Evolutionary conservation across 2,888 invertebrate genomes (phyloP), one percentile per base, ranked within the genome.

Genomic region (Megamerina dolium): DNA sequence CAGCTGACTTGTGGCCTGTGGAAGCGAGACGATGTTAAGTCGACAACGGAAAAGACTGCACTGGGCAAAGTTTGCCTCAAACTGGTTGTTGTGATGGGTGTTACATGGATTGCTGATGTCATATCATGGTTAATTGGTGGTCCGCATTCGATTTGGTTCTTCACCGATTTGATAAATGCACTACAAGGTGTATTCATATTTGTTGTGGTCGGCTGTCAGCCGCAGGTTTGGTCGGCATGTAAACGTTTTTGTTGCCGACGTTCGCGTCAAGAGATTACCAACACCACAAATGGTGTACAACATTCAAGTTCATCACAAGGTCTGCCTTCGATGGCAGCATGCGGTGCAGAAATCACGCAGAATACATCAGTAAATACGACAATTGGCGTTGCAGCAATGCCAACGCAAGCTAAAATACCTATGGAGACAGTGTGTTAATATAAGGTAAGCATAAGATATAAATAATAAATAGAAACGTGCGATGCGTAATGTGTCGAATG

Each of bases 161-260:
- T 85, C 52, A 86, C 88, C 40, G 90, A 91, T 73, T 70, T 89
- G 63, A 80, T 90, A 60, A 91, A 90, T 74, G 85, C 87, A 52
- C 76, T 88, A 56, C 90, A 90, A 71, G 91, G 91, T 53, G 85
- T 90, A 41, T 82, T 89, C 69, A 90, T 90, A 61, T 91, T 90
- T 73, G 81, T 87, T 61, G 89, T 90, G 53, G 87, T 89, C 55
- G 90, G 88, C 38, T 88, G 87, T 69, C 89, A 89, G 75, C 89
- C 88, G 45, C 89, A 89, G 75, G 83, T 83, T 59, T 77, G 83
- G 75, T 76, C 81, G 20, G 82, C 83, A 31, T 73, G 82, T 23
- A 82, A 82, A 63, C 73, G 83, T 44, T 72, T 82, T 53, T 80
- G 80, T 74, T 82, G 80, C 58, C 76, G 77, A 53, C 74, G 75